These are phyloP conservation scores for Grallaria varia DNA, from an alignment of 2,113 vertebrate genomes.

Conservation along the genomic window DNA sequence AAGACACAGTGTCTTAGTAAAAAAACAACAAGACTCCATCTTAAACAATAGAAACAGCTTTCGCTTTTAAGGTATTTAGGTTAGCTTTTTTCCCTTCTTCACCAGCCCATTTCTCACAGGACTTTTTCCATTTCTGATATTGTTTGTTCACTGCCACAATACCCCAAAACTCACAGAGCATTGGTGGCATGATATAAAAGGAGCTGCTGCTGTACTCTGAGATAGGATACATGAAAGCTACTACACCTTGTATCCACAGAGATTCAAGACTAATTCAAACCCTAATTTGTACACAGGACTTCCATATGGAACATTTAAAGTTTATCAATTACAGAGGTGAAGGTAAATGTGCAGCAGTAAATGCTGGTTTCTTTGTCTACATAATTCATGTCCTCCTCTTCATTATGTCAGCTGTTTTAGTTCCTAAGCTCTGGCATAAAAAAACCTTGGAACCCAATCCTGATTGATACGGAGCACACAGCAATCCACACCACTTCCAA, in stretches of 20 bases:
- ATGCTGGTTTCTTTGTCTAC: neutral
- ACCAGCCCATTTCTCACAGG: no score
- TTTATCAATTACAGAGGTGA: neutral
- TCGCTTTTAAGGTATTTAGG: no score
- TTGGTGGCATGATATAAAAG: neutral
- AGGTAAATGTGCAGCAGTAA: slow-evolving; percentile 15
- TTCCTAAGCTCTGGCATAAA: neutral
- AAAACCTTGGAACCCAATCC: neutral
- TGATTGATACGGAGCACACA: neutral
- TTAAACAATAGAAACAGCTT: no score
- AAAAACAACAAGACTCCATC: no score
- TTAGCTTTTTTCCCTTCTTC: no score
- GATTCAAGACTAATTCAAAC: neutral
- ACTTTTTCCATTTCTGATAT: no score
- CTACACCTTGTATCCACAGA: neutral
- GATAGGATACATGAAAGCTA: neutral
- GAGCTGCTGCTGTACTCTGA: neutral
- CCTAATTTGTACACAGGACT: neutral
- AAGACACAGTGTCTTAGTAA: no score
- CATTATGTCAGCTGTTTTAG: neutral
- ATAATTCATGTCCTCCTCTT: neutral
- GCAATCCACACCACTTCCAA: neutral
- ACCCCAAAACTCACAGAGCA: neutral
- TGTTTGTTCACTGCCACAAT: no score
- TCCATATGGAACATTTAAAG: neutral